Evolutionary conservation across 1,140 invertebrate species (phyloP).

Genomic region (Lucilia sericata): DNA sequence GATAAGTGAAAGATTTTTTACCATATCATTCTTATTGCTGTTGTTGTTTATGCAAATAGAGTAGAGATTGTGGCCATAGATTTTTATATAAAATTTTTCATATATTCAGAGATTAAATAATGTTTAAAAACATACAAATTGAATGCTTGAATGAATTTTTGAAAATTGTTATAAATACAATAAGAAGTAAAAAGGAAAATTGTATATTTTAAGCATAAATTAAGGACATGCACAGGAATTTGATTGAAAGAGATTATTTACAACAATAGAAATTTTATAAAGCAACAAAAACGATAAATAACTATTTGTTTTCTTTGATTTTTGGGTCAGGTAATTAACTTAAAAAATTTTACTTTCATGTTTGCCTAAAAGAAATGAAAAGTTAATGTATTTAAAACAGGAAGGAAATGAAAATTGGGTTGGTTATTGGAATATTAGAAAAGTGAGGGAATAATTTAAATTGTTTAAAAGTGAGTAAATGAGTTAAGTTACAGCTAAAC

Average conservation of each 20-base stretch:
- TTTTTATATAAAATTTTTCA: not conserved
- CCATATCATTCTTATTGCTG: not conserved
- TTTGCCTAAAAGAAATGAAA: not conserved
- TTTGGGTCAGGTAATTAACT: constrained; percentile 14
- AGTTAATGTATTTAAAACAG: not conserved
- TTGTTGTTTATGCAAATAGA: constrained; percentile 3
- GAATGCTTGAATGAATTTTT: constrained; percentile 8
- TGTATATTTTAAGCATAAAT: not conserved
- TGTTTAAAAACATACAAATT: constrained; percentile 15
- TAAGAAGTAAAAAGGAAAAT: not conserved
- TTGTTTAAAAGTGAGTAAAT: too few relatives aligned
- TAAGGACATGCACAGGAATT: not conserved
- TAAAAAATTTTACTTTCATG: not conserved
- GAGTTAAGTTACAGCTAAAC: too few relatives aligned
- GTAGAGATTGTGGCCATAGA: not conserved
- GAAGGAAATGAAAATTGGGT: not conserved
- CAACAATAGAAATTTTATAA: not conserved
- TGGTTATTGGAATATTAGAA: too few relatives aligned
- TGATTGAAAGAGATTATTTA: not conserved
- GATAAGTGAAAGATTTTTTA: constrained; percentile 17
- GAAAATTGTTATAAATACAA: not conserved
- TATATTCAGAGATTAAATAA: not conserved
- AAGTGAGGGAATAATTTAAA: too few relatives aligned
- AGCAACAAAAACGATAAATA: not conserved
- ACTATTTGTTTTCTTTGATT: not conserved